These are phyloP conservation scores for Spinus olivaceus DNA, from an alignment of 2,797 vertebrate genomes.

Conservation along the genomic window DNA sequence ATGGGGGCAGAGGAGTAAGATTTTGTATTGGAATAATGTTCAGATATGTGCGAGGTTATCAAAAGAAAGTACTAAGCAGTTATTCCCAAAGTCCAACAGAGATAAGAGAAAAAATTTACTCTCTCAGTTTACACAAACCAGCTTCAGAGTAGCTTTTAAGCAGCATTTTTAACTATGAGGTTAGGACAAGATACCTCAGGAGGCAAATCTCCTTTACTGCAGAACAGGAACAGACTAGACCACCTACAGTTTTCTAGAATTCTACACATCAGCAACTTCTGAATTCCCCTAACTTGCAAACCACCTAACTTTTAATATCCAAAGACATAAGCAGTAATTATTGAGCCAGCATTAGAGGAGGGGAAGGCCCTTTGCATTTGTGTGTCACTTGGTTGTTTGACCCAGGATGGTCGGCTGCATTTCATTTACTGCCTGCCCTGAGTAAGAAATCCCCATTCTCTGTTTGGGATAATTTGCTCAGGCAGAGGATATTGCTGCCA, in stretches of 20 bases:
- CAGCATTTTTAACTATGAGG: neutral
- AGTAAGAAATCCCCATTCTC: neutral
- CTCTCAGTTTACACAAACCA: neutral
- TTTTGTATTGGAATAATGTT: neutral
- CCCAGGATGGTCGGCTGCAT: slow-evolving; percentile 3
- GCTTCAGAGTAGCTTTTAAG: neutral
- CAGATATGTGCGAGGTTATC: neutral
- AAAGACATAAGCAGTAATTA: neutral
- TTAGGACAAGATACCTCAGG: neutral
- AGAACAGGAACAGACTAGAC: neutral
- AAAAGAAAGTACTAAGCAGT: neutral
- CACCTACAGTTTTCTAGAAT: neutral
- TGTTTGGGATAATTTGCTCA: neutral
- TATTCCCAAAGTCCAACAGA: neutral
- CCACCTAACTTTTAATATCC: neutral
- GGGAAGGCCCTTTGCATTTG: neutral
- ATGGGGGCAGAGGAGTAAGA: neutral
- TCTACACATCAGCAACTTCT: neutral
- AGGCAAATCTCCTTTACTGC: neutral
- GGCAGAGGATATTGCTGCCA: neutral
- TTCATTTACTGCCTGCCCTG: neutral
- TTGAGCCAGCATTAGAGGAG: neutral
- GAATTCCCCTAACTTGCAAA: neutral
- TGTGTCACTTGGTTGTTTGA: neutral
- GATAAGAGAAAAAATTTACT: neutral